These are phyloP conservation scores for Eupeodes luniger DNA, from an alignment of 2,888 invertebrate genomes.

Conservation along the genomic window DNA sequence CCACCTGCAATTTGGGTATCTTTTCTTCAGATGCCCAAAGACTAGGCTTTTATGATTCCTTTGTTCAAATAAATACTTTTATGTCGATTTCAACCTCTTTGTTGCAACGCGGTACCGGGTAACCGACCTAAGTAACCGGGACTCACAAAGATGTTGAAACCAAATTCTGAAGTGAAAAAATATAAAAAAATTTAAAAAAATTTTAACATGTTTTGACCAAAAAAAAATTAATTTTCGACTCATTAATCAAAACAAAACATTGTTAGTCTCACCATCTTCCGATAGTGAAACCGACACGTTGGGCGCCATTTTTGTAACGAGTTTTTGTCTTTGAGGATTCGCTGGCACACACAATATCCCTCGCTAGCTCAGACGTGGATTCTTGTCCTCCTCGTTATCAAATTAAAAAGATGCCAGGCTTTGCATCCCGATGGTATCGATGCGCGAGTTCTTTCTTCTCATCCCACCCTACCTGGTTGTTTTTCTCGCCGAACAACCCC, in stretches of 20 bases:
- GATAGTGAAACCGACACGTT: not conserved
- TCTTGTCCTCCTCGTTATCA: not conserved
- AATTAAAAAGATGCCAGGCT: not conserved
- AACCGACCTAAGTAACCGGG: no score
- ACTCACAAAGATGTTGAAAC: not conserved
- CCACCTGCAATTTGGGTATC: no score
- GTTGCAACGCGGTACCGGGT: no score
- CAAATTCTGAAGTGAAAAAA: not conserved
- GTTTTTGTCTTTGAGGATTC: not conserved
- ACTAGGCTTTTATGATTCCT: no score
- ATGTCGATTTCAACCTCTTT: no score
- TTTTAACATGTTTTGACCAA: not conserved
- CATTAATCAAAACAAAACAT: not conserved
- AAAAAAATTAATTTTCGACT: not conserved
- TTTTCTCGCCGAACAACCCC: not conserved
- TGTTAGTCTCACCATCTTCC: not conserved
- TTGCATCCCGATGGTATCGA: not conserved
- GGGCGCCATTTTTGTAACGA: conserved; percentile 3
- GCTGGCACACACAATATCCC: not conserved
- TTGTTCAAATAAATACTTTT: no score
- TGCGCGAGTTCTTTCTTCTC: not conserved
- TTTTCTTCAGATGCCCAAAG: no score
- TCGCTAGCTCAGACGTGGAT: no score
- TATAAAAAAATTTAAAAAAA: not conserved
- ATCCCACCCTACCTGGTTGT: not conserved